These are phyloP conservation scores for Cossypha polioptera DNA, from an alignment of 2,797 vertebrate species.

Conservation along the genomic window DNA sequence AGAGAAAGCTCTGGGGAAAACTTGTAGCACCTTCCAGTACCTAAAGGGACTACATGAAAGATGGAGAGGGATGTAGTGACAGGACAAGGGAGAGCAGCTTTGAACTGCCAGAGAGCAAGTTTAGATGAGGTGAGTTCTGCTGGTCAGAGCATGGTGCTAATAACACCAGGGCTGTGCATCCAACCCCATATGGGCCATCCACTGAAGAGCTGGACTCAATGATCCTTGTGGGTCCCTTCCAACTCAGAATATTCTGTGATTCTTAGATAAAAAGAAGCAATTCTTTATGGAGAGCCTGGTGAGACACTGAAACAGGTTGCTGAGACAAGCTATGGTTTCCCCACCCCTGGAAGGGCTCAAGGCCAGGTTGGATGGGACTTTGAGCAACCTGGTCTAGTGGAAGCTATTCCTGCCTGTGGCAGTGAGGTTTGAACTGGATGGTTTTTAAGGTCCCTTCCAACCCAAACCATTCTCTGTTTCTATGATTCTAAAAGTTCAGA, in stretches of 20 bases:
- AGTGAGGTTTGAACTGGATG: rapidly evolving
- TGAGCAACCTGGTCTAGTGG: background rate
- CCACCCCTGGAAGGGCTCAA: background rate
- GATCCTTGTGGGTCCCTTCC: background rate
- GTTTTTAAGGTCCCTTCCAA: background rate
- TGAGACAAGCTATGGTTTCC: background rate
- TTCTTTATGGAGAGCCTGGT: background rate
- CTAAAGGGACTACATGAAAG: background rate
- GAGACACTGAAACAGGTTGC: background rate
- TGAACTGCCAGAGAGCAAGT: background rate
- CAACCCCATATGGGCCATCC: background rate
- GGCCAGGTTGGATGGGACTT: background rate
- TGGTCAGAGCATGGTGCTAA: background rate
- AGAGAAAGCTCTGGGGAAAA: background rate
- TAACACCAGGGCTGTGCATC: rapidly evolving
- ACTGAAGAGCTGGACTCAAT: rapidly evolving
- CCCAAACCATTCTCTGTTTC: background rate
- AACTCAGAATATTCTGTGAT: background rate
- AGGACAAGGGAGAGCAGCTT: background rate
- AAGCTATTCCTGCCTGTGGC: background rate
- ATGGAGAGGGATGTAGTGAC: background rate
- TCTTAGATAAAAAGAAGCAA: background rate
- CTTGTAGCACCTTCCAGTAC: background rate
- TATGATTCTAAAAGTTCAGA: background rate
- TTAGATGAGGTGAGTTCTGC: background rate